These are phyloP conservation scores for Syndactyla subalaris DNA, from an alignment of 2,797 vertebrate species.

Conservation along the genomic window DNA sequence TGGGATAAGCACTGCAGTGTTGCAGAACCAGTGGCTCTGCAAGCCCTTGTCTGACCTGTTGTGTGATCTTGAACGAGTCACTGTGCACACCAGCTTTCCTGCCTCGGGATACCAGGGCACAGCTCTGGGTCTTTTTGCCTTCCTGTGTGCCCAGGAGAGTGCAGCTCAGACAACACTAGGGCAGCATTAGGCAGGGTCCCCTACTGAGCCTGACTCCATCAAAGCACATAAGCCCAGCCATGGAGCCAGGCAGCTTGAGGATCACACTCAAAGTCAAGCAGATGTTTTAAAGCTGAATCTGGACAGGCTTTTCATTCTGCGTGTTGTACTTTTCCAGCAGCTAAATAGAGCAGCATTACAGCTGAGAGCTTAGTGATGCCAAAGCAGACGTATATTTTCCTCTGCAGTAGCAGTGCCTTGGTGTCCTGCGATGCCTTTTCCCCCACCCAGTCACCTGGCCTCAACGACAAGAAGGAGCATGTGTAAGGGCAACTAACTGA, in stretches of 20 bases:
- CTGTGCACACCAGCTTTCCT: background rate
- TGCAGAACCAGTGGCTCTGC: background rate
- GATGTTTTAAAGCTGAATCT: background rate
- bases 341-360: background rate
- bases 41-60: background rate
- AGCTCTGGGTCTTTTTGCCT: background rate
- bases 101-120: background rate
- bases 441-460: background rate
- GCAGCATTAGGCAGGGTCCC: background rate
- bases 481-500: background rate
- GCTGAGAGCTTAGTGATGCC: background rate
- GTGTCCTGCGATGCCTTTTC: background rate
- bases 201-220: background rate
- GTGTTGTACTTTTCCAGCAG: background rate
- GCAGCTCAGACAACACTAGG: background rate
- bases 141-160: background rate
- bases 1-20: accelerated
- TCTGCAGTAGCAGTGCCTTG: background rate
- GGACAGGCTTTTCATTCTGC: background rate
- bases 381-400: background rate
- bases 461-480: background rate
- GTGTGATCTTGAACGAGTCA: background rate
- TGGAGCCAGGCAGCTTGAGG: background rate
- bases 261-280: background rate
- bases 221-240: background rate